Conservation (phyloP, 2,888 invertebrate species). For the Drymonia ruficornis region DNA sequence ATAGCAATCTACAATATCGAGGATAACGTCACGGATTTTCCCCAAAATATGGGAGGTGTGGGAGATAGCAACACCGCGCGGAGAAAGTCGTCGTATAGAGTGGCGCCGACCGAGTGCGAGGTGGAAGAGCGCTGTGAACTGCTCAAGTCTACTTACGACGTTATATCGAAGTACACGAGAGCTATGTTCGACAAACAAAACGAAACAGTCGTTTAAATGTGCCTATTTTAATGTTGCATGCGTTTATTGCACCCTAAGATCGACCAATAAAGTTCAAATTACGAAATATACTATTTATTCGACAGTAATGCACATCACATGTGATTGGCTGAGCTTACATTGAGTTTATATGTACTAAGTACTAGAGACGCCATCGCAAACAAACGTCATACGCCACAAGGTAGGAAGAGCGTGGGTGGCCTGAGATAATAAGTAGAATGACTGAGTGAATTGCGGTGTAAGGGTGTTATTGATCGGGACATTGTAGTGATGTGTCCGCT, state of each 20-base stretch:
- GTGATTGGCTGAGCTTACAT: too few relatives aligned
- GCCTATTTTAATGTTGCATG: constrained; percentile 44
- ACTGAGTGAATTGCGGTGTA: neutral
- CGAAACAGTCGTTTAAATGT: constrained; percentile 77
- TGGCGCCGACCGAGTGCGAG: constrained; percentile 69
- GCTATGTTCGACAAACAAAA: constrained; percentile 78
- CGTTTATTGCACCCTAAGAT: constrained; percentile 33
- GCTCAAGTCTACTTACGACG: constrained; percentile 77
- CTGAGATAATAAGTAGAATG: too few relatives aligned
- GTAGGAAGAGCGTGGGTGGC: too few relatives aligned
- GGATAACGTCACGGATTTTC: constrained; percentile 50
- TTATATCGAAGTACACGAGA: constrained; percentile 74
- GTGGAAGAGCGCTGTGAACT: constrained; percentile 75
- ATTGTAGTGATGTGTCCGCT: too few relatives aligned
- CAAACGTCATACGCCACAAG: too few relatives aligned
- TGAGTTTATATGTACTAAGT: too few relatives aligned
- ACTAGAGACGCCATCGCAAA: too few relatives aligned
- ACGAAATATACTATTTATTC: neutral
- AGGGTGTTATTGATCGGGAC: too few relatives aligned
- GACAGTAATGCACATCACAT: neutral
- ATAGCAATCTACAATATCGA: constrained; percentile 68
- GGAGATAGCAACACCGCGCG: constrained; percentile 31
- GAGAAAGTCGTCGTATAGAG: constrained; percentile 62
- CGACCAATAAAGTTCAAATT: neutral
- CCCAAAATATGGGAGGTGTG: constrained; percentile 31